These are phyloP conservation scores for Austrolebias charrua DNA, from an alignment of 2,797 vertebrate species.

Conservation along the genomic window DNA sequence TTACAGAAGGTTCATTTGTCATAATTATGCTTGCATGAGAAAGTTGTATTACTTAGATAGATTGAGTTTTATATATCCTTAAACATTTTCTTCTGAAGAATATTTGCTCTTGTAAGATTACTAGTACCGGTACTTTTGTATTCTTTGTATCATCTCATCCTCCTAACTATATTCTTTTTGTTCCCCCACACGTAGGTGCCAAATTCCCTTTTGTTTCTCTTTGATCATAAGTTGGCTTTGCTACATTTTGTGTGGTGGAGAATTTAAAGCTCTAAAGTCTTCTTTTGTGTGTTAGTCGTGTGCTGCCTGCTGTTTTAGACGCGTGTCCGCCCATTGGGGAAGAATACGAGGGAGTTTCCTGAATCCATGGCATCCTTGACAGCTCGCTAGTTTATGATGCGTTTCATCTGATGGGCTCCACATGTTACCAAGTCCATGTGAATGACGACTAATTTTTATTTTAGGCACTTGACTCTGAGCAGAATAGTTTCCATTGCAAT, in stretches of 20 bases:
- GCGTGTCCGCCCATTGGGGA: not conserved
- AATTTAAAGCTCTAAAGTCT: not conserved
- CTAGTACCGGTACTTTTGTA: no score
- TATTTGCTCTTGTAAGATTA: no score
- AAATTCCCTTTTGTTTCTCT: no score
- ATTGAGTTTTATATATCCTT: not conserved
- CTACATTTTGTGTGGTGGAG: not conserved
- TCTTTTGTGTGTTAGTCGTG: slow-evolving; percentile 1
- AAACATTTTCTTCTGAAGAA: not conserved
- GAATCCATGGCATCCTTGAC: slow-evolving; percentile 8
- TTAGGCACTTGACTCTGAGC: not conserved
- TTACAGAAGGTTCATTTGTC: no score
- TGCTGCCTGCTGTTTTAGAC: not conserved
- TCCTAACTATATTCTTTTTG: no score
- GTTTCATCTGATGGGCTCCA: slow-evolving; percentile 10
- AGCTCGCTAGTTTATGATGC: slow-evolving; percentile 4
- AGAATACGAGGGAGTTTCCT: not conserved
- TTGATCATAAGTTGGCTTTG: not conserved
- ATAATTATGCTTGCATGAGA: no score
- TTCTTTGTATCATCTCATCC: no score
- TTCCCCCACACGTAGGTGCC: no score
- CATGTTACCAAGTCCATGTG: slow-evolving; percentile 8
- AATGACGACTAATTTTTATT: slow-evolving; percentile 11
- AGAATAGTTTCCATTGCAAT: not conserved
- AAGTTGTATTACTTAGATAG: no score